Percentiles rank a stretch among this genome's conserved stretches.
Conservation (phyloP, 2,113 vertebrate species). For the Pteronura brasiliensis region DNA sequence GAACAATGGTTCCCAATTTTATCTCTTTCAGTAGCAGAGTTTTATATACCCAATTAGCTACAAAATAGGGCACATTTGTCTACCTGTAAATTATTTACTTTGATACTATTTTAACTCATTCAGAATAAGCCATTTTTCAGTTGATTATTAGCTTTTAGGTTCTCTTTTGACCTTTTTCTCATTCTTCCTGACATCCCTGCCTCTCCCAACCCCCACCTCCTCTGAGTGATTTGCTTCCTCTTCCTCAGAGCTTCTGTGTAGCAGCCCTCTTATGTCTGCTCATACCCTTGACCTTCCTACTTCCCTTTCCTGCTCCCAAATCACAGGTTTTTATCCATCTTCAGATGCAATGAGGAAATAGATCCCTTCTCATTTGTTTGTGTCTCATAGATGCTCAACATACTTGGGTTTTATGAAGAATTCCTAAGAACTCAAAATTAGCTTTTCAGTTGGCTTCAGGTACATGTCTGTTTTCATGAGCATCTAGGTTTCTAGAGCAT, state of each 20-base stretch:
- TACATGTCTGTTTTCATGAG: neutral
- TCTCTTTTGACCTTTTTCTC: neutral
- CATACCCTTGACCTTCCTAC: neutral
- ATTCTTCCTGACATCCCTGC: neutral
- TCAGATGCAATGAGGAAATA: neutral
- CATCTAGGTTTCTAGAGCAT: neutral
- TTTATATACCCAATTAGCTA: neutral
- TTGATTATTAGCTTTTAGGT: neutral
- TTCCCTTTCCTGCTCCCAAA: neutral
- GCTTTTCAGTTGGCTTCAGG: neutral
- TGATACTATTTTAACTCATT: neutral
- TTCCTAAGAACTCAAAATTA: neutral
- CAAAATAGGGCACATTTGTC: neutral
- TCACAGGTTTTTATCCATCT: neutral
- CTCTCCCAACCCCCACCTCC: neutral
- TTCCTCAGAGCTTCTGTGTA: neutral
- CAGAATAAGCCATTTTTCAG: neutral
- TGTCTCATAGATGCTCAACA: neutral
- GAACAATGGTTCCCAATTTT: neutral
- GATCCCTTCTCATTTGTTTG: neutral
- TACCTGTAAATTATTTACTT: neutral
- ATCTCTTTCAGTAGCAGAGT: neutral
- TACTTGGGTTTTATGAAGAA: neutral
- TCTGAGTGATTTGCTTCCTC: fast-evolving
- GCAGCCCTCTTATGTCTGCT: neutral